A percentile compares a stretch with the other conserved stretches of the same genome.
phyloP scores from a whole-genome alignment of 1,140 invertebrate species.

The Triops longicaudatus region DNA sequence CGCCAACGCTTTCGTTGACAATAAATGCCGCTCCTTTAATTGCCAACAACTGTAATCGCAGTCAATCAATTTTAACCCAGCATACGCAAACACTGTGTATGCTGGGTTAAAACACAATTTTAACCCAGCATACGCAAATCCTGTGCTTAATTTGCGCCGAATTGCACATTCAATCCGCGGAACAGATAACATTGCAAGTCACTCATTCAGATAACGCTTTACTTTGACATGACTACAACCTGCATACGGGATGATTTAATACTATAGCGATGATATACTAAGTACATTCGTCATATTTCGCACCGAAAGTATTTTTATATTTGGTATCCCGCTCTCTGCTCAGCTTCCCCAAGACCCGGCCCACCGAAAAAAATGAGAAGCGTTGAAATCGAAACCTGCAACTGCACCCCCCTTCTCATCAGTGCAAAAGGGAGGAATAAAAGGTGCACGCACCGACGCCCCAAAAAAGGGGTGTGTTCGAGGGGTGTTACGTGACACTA shows the following conservation, averaged over 20 bases:
- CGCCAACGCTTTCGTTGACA: background rate
- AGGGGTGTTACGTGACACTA: constrained; percentile 14
- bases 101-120: background rate
- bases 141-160: too few species aligned
- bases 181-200: too few species aligned
- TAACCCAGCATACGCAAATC: background rate
- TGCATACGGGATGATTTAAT: too few species aligned
- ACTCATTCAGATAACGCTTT: too few species aligned
- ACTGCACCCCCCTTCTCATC: constrained; percentile 1
- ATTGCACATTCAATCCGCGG: too few species aligned
- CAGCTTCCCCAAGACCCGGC: too few species aligned
- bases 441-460: background rate
- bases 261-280: too few species aligned
- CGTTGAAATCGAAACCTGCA: constrained; percentile 2
- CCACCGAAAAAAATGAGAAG: background rate
- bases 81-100: background rate
- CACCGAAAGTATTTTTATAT: too few species aligned
- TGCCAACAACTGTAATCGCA: background rate
- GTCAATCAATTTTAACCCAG: background rate
- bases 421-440: background rate
- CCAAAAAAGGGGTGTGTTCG: constrained; percentile 6
- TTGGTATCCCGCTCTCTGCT: too few species aligned
- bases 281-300: too few species aligned
- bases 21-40: background rate
- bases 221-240: too few species aligned